Conservation (phyloP, 92 coral and sea anemone genomes). For the Paragorgia papillata region DNA sequence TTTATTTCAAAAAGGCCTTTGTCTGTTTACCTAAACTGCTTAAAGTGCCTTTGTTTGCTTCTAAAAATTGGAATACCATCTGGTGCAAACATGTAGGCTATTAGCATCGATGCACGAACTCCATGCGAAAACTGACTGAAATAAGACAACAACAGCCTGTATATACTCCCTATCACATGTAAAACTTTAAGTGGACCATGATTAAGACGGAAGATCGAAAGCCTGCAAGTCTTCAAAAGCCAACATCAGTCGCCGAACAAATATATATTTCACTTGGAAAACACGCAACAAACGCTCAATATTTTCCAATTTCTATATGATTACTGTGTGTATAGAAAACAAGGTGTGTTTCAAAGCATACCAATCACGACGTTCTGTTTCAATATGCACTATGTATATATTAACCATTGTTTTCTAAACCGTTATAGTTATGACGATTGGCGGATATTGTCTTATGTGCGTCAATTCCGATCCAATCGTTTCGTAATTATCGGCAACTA, state of each 20-base stretch:
- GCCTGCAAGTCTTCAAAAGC: not conserved
- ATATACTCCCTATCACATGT: not conserved
- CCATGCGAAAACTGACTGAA: not conserved
- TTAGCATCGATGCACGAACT: slow-evolving; percentile 12
- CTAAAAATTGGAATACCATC: slow-evolving; percentile 17
- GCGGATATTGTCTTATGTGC: slow-evolving; percentile 29
- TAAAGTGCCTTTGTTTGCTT: slow-evolving; percentile 15
- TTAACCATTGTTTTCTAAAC: slow-evolving; percentile 16
- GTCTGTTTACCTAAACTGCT: slow-evolving; percentile 14
- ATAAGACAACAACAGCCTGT: not conserved
- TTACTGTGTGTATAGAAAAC: not conserved
- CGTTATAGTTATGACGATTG: slow-evolving; percentile 7
- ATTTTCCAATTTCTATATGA: not conserved
- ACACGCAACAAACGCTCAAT: not conserved
- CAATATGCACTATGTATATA: slow-evolving; percentile 2
- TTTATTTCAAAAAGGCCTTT: slow-evolving; percentile 29
- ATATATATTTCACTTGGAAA: slow-evolving; percentile 15
- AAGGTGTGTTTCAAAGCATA: slow-evolving; percentile 14
- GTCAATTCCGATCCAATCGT: slow-evolving; percentile 29
- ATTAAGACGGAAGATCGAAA: slow-evolving; percentile 26
- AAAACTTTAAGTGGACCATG: slow-evolving; percentile 5
- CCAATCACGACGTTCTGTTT: too few relatives aligned
- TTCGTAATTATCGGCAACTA: slow-evolving; percentile 28
- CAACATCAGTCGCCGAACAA: slow-evolving; percentile 26
- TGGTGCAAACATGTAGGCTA: slow-evolving; percentile 11